Evolutionary conservation across 2,888 invertebrate genomes (phyloP).

Genomic region (Eilema sororculum): DNA sequence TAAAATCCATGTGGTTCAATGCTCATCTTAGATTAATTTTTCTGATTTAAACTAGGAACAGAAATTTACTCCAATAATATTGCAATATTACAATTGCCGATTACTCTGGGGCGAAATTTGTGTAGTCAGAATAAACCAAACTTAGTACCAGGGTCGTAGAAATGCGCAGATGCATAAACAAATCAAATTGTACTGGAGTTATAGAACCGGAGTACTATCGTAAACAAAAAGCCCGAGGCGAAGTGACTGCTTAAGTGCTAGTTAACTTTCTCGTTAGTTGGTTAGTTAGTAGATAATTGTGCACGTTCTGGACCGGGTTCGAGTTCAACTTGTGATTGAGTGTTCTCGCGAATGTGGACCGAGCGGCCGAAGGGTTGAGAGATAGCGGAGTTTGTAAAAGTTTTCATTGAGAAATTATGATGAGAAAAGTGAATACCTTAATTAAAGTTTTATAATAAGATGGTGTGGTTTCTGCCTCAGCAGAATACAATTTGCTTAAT

Average conservation of each 20-base stretch:
- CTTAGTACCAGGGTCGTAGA: conserved; percentile 31
- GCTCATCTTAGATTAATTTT: too few relatives aligned
- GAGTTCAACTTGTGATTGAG: conserved; percentile 59
- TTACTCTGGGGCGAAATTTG: not conserved
- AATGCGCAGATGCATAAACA: conserved; percentile 44
- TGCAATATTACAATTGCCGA: not conserved
- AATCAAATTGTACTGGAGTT: conserved; percentile 42
- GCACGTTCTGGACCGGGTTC: conserved; percentile 54
- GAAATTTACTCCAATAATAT: too few relatives aligned
- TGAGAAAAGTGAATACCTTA: too few relatives aligned
- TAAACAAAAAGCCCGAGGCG: conserved; percentile 49
- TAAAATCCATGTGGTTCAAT: too few relatives aligned
- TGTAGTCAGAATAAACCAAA: not conserved
- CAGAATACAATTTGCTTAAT: too few relatives aligned
- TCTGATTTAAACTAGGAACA: too few relatives aligned
- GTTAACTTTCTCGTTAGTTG: conserved; percentile 57
- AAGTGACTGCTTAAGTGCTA: conserved; percentile 52
- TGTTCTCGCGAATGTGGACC: conserved; percentile 46
- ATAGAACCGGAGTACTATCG: conserved; percentile 45
- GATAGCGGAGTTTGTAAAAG: conserved; percentile 27
- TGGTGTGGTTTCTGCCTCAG: too few relatives aligned
- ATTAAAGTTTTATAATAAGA: too few relatives aligned
- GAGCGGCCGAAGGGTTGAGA: conserved; percentile 27
- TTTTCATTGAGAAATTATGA: not conserved
- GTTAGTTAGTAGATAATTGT: conserved; percentile 60